Evolutionary conservation across 2,113 vertebrate genomes (phyloP).

Genomic region (Perognathus longimembris): DNA sequence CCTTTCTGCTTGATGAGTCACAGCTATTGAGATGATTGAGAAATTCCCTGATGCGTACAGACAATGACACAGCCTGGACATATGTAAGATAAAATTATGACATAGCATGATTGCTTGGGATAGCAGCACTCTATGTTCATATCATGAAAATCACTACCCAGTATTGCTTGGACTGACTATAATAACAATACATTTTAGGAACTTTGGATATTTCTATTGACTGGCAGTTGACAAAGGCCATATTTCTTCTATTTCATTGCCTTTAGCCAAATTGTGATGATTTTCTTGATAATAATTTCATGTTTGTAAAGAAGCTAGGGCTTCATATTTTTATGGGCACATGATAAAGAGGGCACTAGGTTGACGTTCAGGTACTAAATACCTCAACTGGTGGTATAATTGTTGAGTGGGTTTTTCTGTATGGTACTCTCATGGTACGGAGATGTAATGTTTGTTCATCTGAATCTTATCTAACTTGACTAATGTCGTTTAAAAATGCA

Average conservation of each 20-base stretch:
- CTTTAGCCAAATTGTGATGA: constrained; percentile 54
- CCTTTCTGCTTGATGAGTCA: constrained; percentile 50
- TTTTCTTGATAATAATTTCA: constrained; percentile 60
- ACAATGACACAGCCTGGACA: constrained; percentile 72
- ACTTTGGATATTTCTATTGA: constrained; percentile 56
- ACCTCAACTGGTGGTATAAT: background rate
- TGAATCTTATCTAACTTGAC: constrained; percentile 46
- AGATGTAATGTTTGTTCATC: background rate
- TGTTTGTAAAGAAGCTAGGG: constrained; percentile 24
- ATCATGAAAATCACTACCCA: constrained; percentile 16
- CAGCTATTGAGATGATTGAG: background rate
- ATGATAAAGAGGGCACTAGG: background rate
- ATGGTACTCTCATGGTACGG: constrained; percentile 74
- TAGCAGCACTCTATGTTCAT: constrained; percentile 56
- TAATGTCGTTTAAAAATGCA: constrained; percentile 32
- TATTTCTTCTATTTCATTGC: constrained; percentile 66
- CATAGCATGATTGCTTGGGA: constrained; percentile 62
- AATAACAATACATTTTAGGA: constrained; percentile 67
- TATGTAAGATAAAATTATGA: constrained; percentile 78
- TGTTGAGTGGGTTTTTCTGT: constrained; percentile 11
- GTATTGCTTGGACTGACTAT: constrained; percentile 26
- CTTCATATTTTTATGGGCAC: constrained; percentile 53
- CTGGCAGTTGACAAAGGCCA: constrained; percentile 49
- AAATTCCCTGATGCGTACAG: constrained; percentile 76
- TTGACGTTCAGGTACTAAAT: constrained; percentile 68